Base-by-base conservation (phyloP, 2,113 vertebrate species). In the Anolis sagrei region DNA sequence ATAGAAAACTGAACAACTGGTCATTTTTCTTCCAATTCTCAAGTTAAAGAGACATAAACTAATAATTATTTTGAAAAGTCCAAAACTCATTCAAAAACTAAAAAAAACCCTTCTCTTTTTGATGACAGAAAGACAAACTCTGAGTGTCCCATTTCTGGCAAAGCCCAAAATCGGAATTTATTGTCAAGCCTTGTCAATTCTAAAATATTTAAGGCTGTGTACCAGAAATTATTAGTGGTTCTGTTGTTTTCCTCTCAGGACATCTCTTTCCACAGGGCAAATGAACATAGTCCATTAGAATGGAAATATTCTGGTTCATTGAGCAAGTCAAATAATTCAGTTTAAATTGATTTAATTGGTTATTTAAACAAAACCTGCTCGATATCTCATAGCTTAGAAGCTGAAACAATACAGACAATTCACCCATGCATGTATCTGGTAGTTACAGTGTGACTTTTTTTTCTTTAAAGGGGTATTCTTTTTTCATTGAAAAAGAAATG, bases 261-360 rank as follows among this genome's bases (percentile, higher is more conserved):
- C 1, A 70, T 7, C 4, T 29, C 49, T 21, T 77, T 32, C 16
- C 19, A 34, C 74, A 75, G 0, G 1, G 0, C 1, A 19, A 2
- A n/a, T 73, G 32, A 25, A 58, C 51, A 58, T 27, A 82, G n/a
- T 72, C 48, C n/a, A 82, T 72, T 82, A 58, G 44, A 82, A 72
- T 82, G 48, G 29, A 72, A 70, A 81, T 13, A n/a, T 9, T 86
- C 23, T n/a, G 13, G 21, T 88, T 85, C 32, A 74, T 72, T 39
- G 61, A 81, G 48, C 0, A 32, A 88, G 27, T 1, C 49, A 49
- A 75, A 49, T 3, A 16, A 32, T 25, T 21, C 66, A 85, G 9
- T 13, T 10, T 34, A 23, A 14, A 1, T 21, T 23, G 7, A 78
- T 76, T 21, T 61, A 25, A 77, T 36, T 61, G 18, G n/a, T 68